Conservation (phyloP, 2,797 vertebrate genomes). For the Thamnophis elegans region DNA sequence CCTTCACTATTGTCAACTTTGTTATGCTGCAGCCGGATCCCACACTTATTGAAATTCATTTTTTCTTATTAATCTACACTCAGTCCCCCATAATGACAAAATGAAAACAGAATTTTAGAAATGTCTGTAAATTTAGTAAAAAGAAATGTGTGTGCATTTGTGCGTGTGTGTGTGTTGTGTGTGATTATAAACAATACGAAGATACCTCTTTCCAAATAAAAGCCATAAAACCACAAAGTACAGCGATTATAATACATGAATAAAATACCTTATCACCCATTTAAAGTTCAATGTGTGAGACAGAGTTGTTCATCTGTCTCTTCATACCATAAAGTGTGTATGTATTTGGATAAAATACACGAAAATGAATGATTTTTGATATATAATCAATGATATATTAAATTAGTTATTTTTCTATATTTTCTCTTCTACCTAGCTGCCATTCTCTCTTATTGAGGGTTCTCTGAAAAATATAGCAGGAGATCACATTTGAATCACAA, state of each 20-base stretch:
- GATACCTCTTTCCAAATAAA: neutral
- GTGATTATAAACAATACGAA: neutral
- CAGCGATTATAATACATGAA: neutral
- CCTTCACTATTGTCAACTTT: neutral
- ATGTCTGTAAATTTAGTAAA: neutral
- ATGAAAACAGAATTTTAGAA: neutral
- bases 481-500: neutral
- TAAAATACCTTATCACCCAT: neutral
- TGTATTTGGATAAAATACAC: neutral
- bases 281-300: neutral
- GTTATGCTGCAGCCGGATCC: neutral
- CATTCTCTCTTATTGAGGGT: neutral
- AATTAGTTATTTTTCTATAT: neutral
- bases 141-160: neutral
- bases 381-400: neutral
- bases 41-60: neutral
- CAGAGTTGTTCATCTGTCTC: neutral
- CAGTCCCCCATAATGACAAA: neutral
- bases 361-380: neutral
- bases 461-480: neutral
- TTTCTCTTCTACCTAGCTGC: neutral
- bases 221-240: neutral
- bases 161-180: neutral
- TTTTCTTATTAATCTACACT: neutral
- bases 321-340: neutral